Evolutionary conservation across 2,888 invertebrate species (phyloP).

Genomic region (Sarcophaga subvicina): DNA sequence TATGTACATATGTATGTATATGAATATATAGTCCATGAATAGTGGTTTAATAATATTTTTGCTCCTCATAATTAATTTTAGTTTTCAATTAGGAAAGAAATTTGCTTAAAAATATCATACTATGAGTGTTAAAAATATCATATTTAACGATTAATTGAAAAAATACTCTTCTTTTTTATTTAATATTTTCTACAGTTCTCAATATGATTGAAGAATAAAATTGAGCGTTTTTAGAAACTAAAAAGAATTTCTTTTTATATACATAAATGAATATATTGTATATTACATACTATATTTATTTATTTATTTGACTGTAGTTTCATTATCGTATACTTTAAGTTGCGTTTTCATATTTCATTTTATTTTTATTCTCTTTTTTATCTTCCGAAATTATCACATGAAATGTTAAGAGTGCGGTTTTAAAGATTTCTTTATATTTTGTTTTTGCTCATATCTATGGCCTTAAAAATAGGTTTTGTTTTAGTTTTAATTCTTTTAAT

Average conservation of each 20-base stretch:
- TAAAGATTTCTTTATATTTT: background rate
- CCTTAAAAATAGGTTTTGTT: background rate
- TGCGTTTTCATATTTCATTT: conserved; percentile 33
- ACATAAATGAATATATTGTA: background rate
- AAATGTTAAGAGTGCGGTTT: conserved; percentile 41
- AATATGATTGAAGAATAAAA: conserved; percentile 48
- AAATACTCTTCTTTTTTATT: background rate
- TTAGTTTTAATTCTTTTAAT: background rate
- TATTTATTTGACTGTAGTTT: conserved; percentile 22
- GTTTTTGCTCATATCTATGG: conserved; percentile 1
- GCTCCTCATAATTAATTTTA: background rate
- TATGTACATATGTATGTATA: background rate
- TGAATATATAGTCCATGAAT: too few relatives aligned
- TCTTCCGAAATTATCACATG: conserved; percentile 58
- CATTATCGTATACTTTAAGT: conserved; percentile 54
- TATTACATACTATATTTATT: background rate
- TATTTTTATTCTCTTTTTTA: conserved; percentile 2
- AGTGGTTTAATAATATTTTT: background rate
- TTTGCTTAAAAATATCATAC: background rate
- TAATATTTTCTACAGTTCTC: background rate
- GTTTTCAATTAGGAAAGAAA: conserved; percentile 6
- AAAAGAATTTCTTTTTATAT: background rate
- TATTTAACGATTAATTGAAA: conserved; percentile 14
- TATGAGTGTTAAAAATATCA: background rate
- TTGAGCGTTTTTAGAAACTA: conserved; percentile 47